A percentile compares a stretch with the other conserved stretches of the same genome.
Evolutionary conservation across 2,113 vertebrate genomes (phyloP).

Genomic region (Camarhynchus parvulus): DNA sequence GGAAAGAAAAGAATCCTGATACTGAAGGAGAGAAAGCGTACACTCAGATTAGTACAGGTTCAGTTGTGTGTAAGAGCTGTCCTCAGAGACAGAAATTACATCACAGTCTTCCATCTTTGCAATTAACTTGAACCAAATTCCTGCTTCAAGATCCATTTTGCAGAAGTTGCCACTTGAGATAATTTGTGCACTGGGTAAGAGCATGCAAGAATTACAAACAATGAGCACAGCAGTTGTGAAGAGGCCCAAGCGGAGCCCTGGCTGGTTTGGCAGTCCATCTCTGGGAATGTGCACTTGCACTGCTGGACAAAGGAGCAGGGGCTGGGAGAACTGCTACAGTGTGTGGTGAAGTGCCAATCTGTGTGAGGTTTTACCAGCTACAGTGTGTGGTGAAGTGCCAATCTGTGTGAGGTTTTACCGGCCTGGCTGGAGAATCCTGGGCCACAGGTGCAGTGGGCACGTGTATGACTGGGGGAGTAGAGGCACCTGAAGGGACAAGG

Average conservation of each 20-base stretch:
- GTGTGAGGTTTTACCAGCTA: not conserved
- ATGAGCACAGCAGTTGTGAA: not conserved
- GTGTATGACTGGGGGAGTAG: not conserved
- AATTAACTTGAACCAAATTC: not conserved
- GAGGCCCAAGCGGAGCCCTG: not conserved
- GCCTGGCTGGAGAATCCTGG: not conserved
- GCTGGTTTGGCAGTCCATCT: not conserved
- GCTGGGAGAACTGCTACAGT: not conserved
- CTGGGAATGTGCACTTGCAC: not conserved
- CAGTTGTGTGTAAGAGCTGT: not conserved
- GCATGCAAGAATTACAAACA: not conserved
- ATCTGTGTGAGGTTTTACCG: not conserved
- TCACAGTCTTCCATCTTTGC: not conserved
- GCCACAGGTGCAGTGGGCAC: not conserved
- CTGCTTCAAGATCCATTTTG: not conserved
- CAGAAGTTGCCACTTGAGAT: conserved; percentile 15
- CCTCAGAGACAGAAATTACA: conserved; percentile 37
- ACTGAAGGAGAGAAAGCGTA: not conserved
- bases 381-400: not conserved
- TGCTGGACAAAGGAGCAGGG: not conserved
- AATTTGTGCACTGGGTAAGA: not conserved
- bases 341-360: too few species aligned
- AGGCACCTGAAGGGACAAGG: not conserved
- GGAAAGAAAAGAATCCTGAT: not conserved
- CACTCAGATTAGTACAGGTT: not conserved